Evolutionary conservation across 1,140 invertebrate species (phyloP).

Genomic region (Coptotermes formosanus): DNA sequence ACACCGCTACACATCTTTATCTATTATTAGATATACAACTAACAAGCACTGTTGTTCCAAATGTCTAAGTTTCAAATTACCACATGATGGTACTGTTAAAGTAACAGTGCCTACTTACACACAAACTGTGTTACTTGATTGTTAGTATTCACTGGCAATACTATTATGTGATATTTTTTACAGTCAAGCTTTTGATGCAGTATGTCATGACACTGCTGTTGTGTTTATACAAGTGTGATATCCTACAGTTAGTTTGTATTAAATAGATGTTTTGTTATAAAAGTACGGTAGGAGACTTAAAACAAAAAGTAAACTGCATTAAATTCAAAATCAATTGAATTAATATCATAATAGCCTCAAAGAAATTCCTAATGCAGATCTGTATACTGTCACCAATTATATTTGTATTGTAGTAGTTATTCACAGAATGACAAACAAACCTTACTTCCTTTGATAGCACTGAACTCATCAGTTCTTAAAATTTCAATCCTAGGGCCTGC

Average conservation of each 20-base stretch:
- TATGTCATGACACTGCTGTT: background rate
- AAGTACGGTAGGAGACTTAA: background rate
- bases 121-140: background rate
- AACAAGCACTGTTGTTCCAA: background rate
- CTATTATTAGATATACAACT: background rate
- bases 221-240: background rate
- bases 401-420: background rate
- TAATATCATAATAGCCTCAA: constrained; percentile 8
- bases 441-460: background rate
- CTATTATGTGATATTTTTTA: background rate
- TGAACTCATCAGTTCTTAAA: background rate
- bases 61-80: background rate
- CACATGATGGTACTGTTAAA: background rate
- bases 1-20: background rate
- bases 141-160: constrained; percentile 7
- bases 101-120: background rate
- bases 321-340: background rate
- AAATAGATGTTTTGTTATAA: background rate
- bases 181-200: background rate
- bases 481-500: too few relatives aligned
- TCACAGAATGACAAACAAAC: background rate
- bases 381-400: background rate
- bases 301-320: background rate
- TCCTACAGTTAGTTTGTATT: background rate
- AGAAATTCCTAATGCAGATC: background rate